phyloP scores from a whole-genome alignment of 2,113 vertebrate genomes.

The Antechinus flavipes region DNA sequence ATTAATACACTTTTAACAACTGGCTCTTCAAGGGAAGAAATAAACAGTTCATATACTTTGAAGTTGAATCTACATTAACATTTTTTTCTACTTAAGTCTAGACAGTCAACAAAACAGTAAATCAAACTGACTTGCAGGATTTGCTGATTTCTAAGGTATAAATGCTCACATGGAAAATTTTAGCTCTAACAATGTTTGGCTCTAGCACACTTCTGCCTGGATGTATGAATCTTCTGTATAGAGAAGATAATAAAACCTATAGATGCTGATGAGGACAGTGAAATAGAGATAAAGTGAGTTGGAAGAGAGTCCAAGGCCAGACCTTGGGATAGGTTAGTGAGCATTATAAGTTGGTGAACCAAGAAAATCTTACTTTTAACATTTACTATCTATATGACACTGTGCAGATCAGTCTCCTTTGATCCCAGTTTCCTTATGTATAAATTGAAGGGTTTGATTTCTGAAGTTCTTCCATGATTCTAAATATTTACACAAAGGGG shows the following conservation, averaged over 20 bases:
- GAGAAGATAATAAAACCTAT: too few relatives aligned
- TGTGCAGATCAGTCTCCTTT: too few relatives aligned
- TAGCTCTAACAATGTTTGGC: background rate
- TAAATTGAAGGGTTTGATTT: too few relatives aligned
- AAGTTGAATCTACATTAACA: background rate
- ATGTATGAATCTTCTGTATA: background rate
- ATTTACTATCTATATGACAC: too few relatives aligned
- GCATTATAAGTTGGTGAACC: background rate
- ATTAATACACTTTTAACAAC: background rate
- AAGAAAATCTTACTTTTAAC: background rate
- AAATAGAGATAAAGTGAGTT: too few relatives aligned
- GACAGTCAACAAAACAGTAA: background rate
- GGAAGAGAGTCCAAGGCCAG: too few relatives aligned
- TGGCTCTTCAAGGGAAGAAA: background rate
- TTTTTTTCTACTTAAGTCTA: background rate
- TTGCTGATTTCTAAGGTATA: background rate
- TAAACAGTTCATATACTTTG: background rate
- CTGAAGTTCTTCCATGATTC: too few relatives aligned
- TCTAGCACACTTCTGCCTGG: background rate
- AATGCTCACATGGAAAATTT: background rate
- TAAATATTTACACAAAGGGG: background rate
- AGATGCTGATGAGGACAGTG: too few relatives aligned
- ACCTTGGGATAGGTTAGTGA: too few relatives aligned
- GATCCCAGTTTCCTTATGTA: too few relatives aligned
- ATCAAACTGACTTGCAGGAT: background rate